Evolutionary conservation across 2,888 invertebrate species (phyloP), one percentile per base, ranked within the genome.

Genomic region (Dicyrtoma fusca): DNA sequence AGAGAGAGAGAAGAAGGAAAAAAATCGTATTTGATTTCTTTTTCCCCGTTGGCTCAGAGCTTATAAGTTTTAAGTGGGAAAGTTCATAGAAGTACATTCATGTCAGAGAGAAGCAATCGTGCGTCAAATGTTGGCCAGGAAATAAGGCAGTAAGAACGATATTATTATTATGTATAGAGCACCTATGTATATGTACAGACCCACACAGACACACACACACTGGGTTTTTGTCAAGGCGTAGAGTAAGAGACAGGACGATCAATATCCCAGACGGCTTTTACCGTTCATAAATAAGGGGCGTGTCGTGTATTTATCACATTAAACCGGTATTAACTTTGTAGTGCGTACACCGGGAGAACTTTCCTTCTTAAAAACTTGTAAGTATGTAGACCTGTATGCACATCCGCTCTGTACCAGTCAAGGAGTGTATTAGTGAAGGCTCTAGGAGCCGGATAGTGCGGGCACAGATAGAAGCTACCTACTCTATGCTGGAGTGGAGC

Each of bases 241-340:
- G 57, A 57, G 57, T 10, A 25, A 55, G 11, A 17, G 25, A 34
- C 42, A 26, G 62, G 26, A 13, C 14, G 47, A 64, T 64, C 64
- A 64, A 64, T 26, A 64, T 47, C 25, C 64, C 26, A 47, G 64
- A 23, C 63, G 25, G 25, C 64, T 64, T 63, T 49, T 26, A 64
- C 64, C 47, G 25, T 64, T 26, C 49, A 49, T 64, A 47, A 64
- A 64, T 49, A 51, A 49, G 49, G 51, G 64, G 64, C 49, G 64
- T 49, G 64, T 25, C 49, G 26, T 19, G 25, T 64, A 26, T 10
- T 51, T 64, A 64, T 64, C 64, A 64, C 64, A 64, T 64, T 64
- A 64, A 64, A 49, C 21, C 34, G 34, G 49, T 42, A 14, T 62
- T 17, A 23, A 59, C 57, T 57, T 53, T 53, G 19, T 17, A 21